phyloP scores from a whole-genome alignment of 2,888 invertebrate species.

The Epistrophe grossulariae region DNA sequence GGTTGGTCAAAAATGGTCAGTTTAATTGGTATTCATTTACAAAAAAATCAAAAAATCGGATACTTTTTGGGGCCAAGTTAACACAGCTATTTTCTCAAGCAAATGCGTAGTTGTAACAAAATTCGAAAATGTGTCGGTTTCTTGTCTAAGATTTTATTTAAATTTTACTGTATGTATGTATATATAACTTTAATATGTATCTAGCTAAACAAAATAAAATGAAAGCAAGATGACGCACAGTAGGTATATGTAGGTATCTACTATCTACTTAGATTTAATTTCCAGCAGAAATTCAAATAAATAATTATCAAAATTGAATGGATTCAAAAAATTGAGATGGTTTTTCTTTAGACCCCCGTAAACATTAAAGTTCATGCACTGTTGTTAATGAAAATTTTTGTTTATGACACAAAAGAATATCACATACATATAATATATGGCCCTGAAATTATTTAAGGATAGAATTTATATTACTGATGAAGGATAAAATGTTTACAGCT shows the following conservation, averaged over 20 bases:
- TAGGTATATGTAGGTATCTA: too few relatives aligned
- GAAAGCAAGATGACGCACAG: neutral
- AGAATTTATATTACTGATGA: neutral
- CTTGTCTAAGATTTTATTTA: neutral
- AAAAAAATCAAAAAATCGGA: too few relatives aligned
- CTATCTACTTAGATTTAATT: too few relatives aligned
- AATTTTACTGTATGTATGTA: neutral
- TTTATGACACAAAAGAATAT: slow-evolving; percentile 38
- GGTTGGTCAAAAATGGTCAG: too few relatives aligned
- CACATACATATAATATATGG: neutral
- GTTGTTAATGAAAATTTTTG: slow-evolving; percentile 52
- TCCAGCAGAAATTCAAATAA: slow-evolving; percentile 2
- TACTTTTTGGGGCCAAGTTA: too few relatives aligned
- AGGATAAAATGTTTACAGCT: neutral
- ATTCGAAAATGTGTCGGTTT: too few relatives aligned
- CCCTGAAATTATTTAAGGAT: slow-evolving; percentile 49
- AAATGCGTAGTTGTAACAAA: too few relatives aligned
- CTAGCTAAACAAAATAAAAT: neutral
- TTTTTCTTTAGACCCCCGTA: slow-evolving; percentile 3
- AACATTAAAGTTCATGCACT: slow-evolving; percentile 40
- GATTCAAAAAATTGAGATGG: neutral
- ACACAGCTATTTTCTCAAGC: too few relatives aligned
- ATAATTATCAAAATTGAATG: neutral
- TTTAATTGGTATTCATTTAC: too few relatives aligned
- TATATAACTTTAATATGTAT: too few relatives aligned